A percentile compares a stretch with the other conserved stretches of the same genome.
These are phyloP conservation scores for Hemicrepidius hirtus DNA, from an alignment of 2,888 invertebrate genomes.

Conservation along the genomic window DNA sequence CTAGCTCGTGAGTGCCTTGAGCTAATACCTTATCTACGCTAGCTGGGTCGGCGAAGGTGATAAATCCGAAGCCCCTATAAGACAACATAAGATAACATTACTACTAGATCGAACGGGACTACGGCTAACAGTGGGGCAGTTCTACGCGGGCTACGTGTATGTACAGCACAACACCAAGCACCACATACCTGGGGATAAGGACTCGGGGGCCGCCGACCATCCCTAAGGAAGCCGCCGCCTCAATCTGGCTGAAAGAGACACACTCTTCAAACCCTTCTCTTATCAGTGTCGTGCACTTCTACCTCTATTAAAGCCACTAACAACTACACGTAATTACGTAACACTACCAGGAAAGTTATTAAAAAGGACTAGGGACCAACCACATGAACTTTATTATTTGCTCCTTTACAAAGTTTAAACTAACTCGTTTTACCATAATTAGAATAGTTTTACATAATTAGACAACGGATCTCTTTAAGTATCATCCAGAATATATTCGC, in stretches of 20 bases:
- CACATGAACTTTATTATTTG: constrained; percentile 36
- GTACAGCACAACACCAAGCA: constrained; percentile 65
- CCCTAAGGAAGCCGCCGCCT: constrained; percentile 72
- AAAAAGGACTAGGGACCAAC: constrained; percentile 45
- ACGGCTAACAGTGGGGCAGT: constrained; percentile 64
- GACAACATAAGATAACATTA: constrained; percentile 68
- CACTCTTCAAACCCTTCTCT: constrained; percentile 72
- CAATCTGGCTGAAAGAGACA: constrained; percentile 74
- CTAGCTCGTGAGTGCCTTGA: constrained; percentile 98
- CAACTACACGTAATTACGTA: constrained; percentile 55
- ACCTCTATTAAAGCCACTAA: constrained; percentile 67
- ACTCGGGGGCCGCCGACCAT: constrained; percentile 73
- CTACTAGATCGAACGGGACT: constrained; percentile 59
- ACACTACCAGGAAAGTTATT: constrained; percentile 44
- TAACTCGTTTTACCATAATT: not conserved
- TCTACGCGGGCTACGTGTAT: constrained; percentile 63
- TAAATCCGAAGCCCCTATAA: constrained; percentile 99
- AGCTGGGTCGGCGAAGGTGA: constrained; percentile 98
- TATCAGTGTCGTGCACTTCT: constrained; percentile 70
- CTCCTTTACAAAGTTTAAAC: not conserved
- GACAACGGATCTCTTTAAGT: too few relatives aligned
- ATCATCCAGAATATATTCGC: too few relatives aligned
- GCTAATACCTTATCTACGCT: constrained; percentile 99
- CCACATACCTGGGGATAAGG: constrained; percentile 75
- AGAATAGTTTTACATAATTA: too few relatives aligned